These are phyloP conservation scores for Saccostrea echinata DNA, from an alignment of 1,140 invertebrate species.

Conservation along the genomic window DNA sequence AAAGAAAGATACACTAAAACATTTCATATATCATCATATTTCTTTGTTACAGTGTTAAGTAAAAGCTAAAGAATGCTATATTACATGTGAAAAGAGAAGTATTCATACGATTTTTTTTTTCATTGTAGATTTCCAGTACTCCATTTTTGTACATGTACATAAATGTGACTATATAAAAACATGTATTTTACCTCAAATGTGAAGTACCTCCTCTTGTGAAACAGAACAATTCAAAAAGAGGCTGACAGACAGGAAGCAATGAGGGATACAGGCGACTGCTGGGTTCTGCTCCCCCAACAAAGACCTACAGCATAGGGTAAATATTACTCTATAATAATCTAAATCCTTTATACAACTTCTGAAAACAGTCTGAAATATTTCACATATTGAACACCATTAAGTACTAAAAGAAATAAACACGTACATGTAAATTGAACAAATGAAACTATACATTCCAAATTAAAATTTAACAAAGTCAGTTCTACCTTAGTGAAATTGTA, in stretches of 20 bases:
- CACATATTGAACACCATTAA: background rate
- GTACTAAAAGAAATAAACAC: background rate
- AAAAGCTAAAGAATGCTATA: background rate
- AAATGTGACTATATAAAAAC: too few species aligned
- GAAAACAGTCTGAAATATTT: background rate
- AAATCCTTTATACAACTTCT: too few species aligned
- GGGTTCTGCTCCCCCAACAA: slow-evolving; percentile 35
- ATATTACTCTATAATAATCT: too few species aligned
- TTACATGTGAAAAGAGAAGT: background rate
- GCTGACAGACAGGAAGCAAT: slow-evolving; percentile 58
- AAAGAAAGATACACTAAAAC: background rate
- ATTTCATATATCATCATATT: background rate
- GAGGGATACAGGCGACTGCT: slow-evolving; percentile 15
- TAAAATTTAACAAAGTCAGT: too few species aligned
- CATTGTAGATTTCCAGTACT: background rate
- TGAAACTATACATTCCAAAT: background rate
- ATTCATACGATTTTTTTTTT: background rate
- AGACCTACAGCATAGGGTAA: background rate
- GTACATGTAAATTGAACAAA: too few species aligned
- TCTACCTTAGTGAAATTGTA: too few species aligned
- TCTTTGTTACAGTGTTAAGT: background rate
- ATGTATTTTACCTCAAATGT: slow-evolving; percentile 61
- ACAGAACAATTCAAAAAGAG: slow-evolving; percentile 62
- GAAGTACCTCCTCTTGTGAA: slow-evolving; percentile 58
- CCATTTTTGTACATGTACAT: background rate